phyloP scores from a whole-genome alignment of 1,140 invertebrate species.

The Orius insidiosus region DNA sequence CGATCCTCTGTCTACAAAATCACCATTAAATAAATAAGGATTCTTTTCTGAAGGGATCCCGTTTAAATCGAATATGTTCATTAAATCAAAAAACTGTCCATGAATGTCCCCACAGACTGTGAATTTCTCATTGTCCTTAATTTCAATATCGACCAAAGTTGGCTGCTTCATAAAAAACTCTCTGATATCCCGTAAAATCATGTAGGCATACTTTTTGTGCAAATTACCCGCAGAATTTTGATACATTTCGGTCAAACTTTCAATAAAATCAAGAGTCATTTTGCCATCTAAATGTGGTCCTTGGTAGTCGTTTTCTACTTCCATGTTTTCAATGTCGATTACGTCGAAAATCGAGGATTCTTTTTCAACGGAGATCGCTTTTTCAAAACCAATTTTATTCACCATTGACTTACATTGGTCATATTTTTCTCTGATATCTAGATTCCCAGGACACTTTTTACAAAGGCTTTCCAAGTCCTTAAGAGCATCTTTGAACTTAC shows the following conservation, averaged over 20 bases:
- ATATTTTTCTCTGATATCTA: conserved; percentile 85
- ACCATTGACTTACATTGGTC: conserved; percentile 93
- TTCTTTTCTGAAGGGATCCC: conserved; percentile 86
- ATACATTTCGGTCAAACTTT: conserved; percentile 77
- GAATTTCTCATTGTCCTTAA: conserved; percentile 81
- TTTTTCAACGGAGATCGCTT: conserved; percentile 89
- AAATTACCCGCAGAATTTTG: conserved; percentile 75
- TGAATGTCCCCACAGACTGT: conserved; percentile 99
- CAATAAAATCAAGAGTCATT: conserved; percentile 69
- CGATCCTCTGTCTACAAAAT: conserved; percentile 97
- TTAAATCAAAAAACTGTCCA: conserved; percentile 95
- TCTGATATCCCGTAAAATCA: conserved; percentile 88
- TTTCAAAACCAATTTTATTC: conserved; percentile 86
- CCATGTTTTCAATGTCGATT: conserved; percentile 78
- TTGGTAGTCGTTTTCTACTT: conserved; percentile 83
- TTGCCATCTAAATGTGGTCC: conserved; percentile 80
- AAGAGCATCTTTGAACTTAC: conserved; percentile 91
- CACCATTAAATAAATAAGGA: conserved; percentile 96
- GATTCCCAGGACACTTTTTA: conserved; percentile 79
- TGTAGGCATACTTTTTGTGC: conserved; percentile 94
- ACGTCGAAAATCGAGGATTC: conserved; percentile 67
- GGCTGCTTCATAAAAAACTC: conserved; percentile 66
- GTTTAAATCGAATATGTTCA: conserved; percentile 96
- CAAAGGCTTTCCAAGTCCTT: conserved; percentile 92
- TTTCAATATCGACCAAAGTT: conserved; percentile 75